Base-by-base conservation (phyloP, 2,113 vertebrate species). In the Chascanopsetta lugubris region DNA sequence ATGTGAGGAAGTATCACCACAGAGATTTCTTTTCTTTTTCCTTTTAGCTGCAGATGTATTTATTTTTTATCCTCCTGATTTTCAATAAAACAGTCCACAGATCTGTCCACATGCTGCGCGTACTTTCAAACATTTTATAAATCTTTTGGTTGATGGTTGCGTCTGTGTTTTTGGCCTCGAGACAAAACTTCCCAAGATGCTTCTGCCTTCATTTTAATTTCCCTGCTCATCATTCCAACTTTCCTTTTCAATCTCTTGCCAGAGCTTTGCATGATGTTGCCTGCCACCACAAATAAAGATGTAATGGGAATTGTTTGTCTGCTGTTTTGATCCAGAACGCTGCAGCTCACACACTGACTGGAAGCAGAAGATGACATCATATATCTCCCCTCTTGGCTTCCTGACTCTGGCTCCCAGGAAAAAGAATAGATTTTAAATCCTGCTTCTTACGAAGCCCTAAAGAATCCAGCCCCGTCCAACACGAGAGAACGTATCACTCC, bases 271-370 rank as follows among this genome's bases (percentile, higher is more conserved):
- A 88, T 85, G 84, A 84, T 81, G 63, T 80, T 85, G 77, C 79
- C 75, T 85, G 77, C 79, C 75, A 67, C 74, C 82, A 85, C 64
- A 65, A 92, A 91, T 92, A 92, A 92, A 91, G 57, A 80, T 70
- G 75, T 76, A 69, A 79, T 79, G 72, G 84, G 73, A 87, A 89
- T 83, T 13, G 3, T 22, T 59, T 79, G 72, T 75, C 47, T 65
- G 25, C 20, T 66, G 25, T 79, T 26, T 18, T 76, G 71, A 17
- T n/a, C n/a, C n/a, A n/a, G n/a, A n/a, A n/a, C n/a, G n/a, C n/a
- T n/a, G n/a, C n/a, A n/a, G n/a, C n/a, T n/a, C n/a, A n/a, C n/a
- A n/a, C n/a, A n/a, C n/a, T n/a, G n/a, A n/a, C n/a, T n/a, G n/a
- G n/a, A n/a, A n/a, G n/a, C n/a, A n/a, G n/a, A n/a, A n/a, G n/a